Evolutionary conservation across 2,888 invertebrate genomes (phyloP).

Genomic region (Limnephilus lunatus): DNA sequence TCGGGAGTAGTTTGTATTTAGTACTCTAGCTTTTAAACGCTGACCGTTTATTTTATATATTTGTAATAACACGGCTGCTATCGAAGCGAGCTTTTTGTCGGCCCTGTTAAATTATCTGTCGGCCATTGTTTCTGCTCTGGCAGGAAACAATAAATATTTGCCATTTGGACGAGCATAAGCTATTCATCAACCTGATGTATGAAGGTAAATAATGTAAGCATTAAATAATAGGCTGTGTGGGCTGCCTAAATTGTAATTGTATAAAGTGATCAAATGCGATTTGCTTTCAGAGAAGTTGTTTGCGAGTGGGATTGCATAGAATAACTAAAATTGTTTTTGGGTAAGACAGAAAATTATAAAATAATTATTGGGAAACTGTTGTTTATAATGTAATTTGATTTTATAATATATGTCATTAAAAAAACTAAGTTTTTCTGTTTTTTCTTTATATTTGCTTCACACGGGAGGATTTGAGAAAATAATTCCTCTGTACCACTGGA

Average conservation of each 20-base stretch:
- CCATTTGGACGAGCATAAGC: neutral
- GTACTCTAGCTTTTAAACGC: neutral
- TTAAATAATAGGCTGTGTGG: neutral
- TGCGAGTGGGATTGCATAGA: neutral
- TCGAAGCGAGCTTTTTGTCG: neutral
- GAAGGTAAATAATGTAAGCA: neutral
- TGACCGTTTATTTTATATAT: neutral
- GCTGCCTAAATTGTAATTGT: neutral
- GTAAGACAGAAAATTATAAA: neutral
- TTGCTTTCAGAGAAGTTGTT: neutral
- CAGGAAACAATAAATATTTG: neutral
- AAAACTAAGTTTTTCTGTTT: no score
- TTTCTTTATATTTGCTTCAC: no score
- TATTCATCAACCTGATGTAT: neutral
- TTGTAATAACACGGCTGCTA: neutral
- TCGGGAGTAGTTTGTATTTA: neutral
- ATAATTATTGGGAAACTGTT: neutral
- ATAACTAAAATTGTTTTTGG: neutral
- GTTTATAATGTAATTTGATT: neutral
- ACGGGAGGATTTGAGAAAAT: no score
- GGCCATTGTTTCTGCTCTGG: neutral
- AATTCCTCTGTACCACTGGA: no score
- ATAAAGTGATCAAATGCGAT: neutral
- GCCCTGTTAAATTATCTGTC: neutral
- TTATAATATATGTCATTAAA: neutral